These are phyloP conservation scores for Bugula neritina DNA, from an alignment of 2,888 invertebrate species.

Conservation along the genomic window DNA sequence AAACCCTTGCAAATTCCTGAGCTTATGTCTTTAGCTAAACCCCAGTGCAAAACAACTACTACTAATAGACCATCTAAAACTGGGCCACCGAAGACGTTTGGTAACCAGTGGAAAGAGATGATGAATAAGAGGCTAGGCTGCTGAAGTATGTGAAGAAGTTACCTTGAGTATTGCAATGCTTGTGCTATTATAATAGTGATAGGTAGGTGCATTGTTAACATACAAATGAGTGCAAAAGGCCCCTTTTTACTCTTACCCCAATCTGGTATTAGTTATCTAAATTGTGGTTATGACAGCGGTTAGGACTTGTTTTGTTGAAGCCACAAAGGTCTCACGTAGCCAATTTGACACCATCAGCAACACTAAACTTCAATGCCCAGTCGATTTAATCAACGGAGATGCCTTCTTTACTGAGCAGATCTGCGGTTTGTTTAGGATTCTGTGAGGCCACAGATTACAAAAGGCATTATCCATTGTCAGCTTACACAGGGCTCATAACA, in stretches of 20 bases:
- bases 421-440: conserved; percentile 25
- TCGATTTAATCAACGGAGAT: conserved; percentile 1
- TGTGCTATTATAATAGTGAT: too few species aligned
- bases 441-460: conserved; percentile 21
- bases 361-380: neutral
- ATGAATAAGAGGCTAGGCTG: too few species aligned
- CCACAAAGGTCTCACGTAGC: conserved; percentile 22
- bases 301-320: conserved; percentile 15
- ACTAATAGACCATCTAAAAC: too few species aligned
- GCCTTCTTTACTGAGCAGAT: neutral
- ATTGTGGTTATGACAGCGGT: conserved; percentile 33
- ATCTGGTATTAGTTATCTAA: conserved; percentile 32
- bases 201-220: too few species aligned
- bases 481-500: neutral
- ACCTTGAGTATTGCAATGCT: too few species aligned
- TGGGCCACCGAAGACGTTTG: too few species aligned
- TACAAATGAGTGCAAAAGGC: too few species aligned
- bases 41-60: too few species aligned
- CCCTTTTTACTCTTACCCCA: neutral
- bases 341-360: conserved; percentile 7
- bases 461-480: neutral
- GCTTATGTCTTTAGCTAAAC: too few species aligned
- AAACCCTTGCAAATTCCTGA: too few species aligned
- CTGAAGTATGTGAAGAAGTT: too few species aligned
- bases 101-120: too few species aligned